phyloP scores from a whole-genome alignment of 2,888 invertebrate species.

The Lithophane semibrunnea region DNA sequence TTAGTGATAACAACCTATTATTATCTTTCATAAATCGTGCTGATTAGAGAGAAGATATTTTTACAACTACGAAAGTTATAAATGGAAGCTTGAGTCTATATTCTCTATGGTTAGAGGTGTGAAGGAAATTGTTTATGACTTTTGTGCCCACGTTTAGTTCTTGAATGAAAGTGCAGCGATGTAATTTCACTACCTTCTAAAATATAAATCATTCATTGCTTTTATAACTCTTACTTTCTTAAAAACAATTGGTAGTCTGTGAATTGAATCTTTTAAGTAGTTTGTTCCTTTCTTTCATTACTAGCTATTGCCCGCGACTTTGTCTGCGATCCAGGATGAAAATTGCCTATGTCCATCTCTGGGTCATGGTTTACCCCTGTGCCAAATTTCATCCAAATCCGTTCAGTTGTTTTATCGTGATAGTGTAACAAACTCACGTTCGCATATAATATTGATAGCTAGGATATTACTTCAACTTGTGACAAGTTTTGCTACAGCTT shows the following conservation, averaged over 20 bases:
- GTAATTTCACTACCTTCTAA: neutral
- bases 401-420: no score
- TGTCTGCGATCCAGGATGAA: no score
- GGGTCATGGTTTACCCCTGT: no score
- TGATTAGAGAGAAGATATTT: conserved; percentile 32
- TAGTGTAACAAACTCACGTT: no score
- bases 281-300: neutral
- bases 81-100: conserved; percentile 16
- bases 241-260: no score
- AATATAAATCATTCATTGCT: neutral
- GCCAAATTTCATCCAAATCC: no score
- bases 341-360: no score
- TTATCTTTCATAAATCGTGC: conserved; percentile 62
- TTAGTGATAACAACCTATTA: conserved; percentile 56
- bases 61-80: conserved; percentile 33
- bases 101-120: conserved; percentile 32
- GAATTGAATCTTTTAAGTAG: neutral
- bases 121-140: conserved; percentile 38
- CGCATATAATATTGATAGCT: no score
- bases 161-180: conserved; percentile 21
- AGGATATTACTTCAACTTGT: neutral
- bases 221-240: neutral
- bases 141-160: neutral
- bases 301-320: no score
- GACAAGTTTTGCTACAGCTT: neutral